phyloP scores from a whole-genome alignment of 2,797 vertebrate genomes.

The Okamejei kenojei region DNA sequence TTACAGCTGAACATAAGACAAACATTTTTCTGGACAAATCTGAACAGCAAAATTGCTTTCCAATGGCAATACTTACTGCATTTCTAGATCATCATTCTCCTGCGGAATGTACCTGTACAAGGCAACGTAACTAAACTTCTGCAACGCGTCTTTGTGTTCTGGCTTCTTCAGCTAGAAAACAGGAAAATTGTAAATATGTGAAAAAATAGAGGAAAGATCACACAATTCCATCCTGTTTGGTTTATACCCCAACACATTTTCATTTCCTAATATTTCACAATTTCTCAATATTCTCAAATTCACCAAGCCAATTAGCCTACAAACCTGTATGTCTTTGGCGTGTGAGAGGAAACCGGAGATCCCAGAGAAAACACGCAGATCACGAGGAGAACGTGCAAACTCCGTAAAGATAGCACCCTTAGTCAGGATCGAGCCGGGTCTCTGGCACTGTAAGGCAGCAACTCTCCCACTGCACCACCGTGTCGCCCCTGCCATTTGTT shows the following conservation, averaged over 20 bases:
- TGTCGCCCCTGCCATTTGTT: too few relatives aligned
- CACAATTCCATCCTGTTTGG: background rate
- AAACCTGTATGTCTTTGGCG: too few relatives aligned
- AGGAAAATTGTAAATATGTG: slow-evolving; percentile 41
- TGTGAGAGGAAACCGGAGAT: too few relatives aligned
- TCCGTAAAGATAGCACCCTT: too few relatives aligned
- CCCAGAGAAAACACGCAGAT: too few relatives aligned
- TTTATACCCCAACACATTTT: background rate
- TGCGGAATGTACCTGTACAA: slow-evolving; percentile 87
- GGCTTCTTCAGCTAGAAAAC: slow-evolving; percentile 62
- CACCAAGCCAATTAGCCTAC: too few relatives aligned
- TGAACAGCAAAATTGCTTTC: background rate
- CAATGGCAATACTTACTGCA: slow-evolving; percentile 66
- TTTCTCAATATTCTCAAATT: too few relatives aligned
- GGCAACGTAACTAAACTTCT: slow-evolving; percentile 86
- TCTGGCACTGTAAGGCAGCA: too few relatives aligned
- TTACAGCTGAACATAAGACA: background rate
- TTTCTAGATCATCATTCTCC: slow-evolving; percentile 86
- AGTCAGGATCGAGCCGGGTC: too few relatives aligned
- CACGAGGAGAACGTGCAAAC: too few relatives aligned
- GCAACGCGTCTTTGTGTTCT: slow-evolving; percentile 68
- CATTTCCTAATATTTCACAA: background rate
- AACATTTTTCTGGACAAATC: background rate
- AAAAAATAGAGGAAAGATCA: background rate
- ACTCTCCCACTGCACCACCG: too few relatives aligned